phyloP scores from a whole-genome alignment of 2,797 vertebrate species.

The Holocentrus rufus region DNA sequence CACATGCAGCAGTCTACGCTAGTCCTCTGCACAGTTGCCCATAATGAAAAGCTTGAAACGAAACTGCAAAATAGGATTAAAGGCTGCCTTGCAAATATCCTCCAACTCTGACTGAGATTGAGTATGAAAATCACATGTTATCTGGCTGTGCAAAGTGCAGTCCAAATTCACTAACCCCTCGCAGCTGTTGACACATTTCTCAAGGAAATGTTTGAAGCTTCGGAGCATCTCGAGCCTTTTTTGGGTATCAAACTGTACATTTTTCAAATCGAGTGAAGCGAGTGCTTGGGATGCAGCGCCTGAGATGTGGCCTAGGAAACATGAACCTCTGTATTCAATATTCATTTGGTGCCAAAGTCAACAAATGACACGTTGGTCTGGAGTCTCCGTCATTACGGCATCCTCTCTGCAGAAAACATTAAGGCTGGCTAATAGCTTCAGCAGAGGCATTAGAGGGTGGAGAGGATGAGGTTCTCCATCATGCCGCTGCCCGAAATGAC shows the following conservation, averaged over 20 bases:
- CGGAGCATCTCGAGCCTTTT: slow-evolving; percentile 10
- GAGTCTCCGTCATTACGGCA: slow-evolving; percentile 38
- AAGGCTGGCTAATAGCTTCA: slow-evolving; percentile 70
- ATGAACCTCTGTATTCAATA: slow-evolving; percentile 43
- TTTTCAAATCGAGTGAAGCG: slow-evolving; percentile 5
- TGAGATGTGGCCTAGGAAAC: slow-evolving; percentile 31
- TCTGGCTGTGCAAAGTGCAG: neutral
- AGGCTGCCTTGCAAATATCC: neutral
- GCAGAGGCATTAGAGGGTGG: slow-evolving; percentile 66
- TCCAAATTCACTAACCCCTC: neutral
- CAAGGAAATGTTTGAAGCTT: neutral
- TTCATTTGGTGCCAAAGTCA: slow-evolving; percentile 46
- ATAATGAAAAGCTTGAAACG: neutral
- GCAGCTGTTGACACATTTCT: neutral
- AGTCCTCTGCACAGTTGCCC: neutral
- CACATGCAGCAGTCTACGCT: neutral
- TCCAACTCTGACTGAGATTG: neutral
- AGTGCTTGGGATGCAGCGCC: neutral
- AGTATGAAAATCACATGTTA: neutral
- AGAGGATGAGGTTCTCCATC: slow-evolving; percentile 57
- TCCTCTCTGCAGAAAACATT: slow-evolving; percentile 68
- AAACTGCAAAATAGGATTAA: slow-evolving; percentile 14
- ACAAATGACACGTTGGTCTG: slow-evolving; percentile 48
- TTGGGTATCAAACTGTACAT: neutral
- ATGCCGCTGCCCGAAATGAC: slow-evolving; percentile 41